Evolutionary conservation across 1,140 invertebrate species (phyloP), one percentile per base, ranked within the genome.

Genomic region (Druon quercuslanigerum): DNA sequence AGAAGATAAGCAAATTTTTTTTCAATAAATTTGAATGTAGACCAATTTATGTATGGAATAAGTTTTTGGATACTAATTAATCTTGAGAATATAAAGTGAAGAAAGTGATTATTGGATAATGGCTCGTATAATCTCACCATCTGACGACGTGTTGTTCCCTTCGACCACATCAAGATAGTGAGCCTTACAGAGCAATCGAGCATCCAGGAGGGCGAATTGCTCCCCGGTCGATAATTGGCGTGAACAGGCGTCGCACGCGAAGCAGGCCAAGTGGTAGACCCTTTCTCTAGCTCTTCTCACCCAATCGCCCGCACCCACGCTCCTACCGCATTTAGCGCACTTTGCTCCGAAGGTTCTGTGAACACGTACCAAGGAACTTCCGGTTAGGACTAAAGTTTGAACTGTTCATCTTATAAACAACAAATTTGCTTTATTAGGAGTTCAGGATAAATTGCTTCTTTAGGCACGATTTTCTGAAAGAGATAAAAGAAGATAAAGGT

Each of bases 181-280:
- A 51, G 96, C 95, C 91, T 99, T 99, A 92, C 98, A 99, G 51
- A 99, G 93, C 57, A 99, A 95, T 82, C 96, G 92, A 86, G 96
- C 96, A 81, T 99, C 98, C 86, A 98, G 95, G 25, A 99, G 93
- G 3, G 98, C 98, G 92, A 99, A 99, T 92, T 99, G 98, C 90
- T 99, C 99, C 0, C 98, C 98, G 0, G 98, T 99, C 56, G 96
- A 98, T 50, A 99, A 92, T 91, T 99, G 99, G 40, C 98, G 93
- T 83, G 98, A 98, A 91, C 99, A 99, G 54, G 96, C 96, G 89
- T 99, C 97, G 89, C 99, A 99, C 9, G 98, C 97, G 91, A 99
- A 99, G 92, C 99, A 99, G 3, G 99, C 98, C 87, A 99, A 92
- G 91, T 99, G 99, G 91, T 99, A 99, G 17, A 99, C 96, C 87